phyloP scores from a whole-genome alignment of 2,797 vertebrate species.

The Garrulus glandarius region DNA sequence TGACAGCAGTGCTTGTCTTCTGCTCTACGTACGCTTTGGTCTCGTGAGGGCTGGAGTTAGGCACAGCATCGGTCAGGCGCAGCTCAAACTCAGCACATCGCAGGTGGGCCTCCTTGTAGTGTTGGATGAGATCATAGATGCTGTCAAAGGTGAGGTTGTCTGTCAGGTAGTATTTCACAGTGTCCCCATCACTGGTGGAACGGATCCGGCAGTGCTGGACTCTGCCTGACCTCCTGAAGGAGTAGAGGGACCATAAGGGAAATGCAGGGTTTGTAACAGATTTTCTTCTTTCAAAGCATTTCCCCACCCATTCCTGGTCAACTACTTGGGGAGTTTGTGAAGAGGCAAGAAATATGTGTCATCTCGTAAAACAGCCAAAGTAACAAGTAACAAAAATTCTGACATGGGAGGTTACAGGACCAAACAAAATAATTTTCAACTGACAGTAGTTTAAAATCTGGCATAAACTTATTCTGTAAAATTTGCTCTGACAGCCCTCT shows the following conservation, averaged over 20 bases:
- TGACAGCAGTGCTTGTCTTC: neutral
- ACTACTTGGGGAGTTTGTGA: neutral
- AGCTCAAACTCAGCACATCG: conserved; percentile 93
- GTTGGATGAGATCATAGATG: conserved; percentile 87
- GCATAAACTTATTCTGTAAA: neutral
- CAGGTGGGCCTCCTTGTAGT: conserved; percentile 89
- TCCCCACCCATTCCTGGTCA: neutral
- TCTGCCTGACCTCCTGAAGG: conserved; percentile 84
- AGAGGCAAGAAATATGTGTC: neutral
- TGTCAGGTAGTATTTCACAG: conserved; percentile 85
- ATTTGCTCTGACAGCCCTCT: neutral
- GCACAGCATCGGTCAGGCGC: conserved; percentile 88
- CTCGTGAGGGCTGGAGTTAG: conserved; percentile 85
- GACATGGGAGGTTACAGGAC: neutral
- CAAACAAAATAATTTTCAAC: neutral
- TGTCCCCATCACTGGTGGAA: conserved; percentile 77
- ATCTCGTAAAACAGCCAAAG: neutral
- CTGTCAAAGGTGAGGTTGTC: conserved; percentile 88
- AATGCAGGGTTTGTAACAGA: neutral
- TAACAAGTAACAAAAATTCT: neutral
- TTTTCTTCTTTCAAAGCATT: neutral
- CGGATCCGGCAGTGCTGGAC: conserved; percentile 96
- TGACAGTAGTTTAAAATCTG: neutral
- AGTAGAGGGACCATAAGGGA: neutral
- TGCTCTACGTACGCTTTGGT: conserved; percentile 79